Evolutionary conservation across 1,140 invertebrate species (phyloP), one percentile per base, ranked within the genome.

Genomic region (Heliconius eleuchia): DNA sequence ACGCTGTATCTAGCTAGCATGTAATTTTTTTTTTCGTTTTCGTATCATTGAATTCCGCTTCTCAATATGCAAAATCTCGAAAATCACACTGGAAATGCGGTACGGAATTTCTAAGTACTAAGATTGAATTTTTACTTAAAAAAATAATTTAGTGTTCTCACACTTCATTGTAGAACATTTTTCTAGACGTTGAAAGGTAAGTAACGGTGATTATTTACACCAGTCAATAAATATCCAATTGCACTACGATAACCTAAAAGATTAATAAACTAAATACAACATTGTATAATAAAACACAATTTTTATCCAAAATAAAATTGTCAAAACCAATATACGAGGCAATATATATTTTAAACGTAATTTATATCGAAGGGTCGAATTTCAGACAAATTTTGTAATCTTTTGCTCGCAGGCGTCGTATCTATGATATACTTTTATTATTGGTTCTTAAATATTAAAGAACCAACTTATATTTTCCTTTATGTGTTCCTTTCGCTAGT

Each of bases 381-480:
- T 76, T 76, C 55, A 42, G 57, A 30, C 6, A 6, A 66, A 76
- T 42, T 27, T 76, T 23, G 74, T 76, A 76, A 76, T 76, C 74
- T 76, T 19, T 46, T 34, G 57, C 39, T 46, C 60, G 60, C 74
- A 76, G 55, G 60, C 74, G 39, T 46, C 55, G 60, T 76, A 50
- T 76, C 39, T 76, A 76, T 76, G 60, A 76, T 70, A 76, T 71
- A 66, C 60, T 66, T 66, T 66, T 30, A 60, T 74, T 74, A 75
- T 76, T 76, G 57, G 57, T 30, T 39, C n/a, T 27, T 39, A 37
- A 76, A 76, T 76, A 70, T 76, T 70, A 66, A 66, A 66, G 11
- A 23, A n/a, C n/a, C 19, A 19, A n/a, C 55, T 11, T 23, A 42
- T 75, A 23, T 76, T 42, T 66, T 76, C 74, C 70, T 76, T 46